These are phyloP conservation scores for Pleuronectes platessa DNA, from an alignment of 2,113 vertebrate species.

Conservation along the genomic window DNA sequence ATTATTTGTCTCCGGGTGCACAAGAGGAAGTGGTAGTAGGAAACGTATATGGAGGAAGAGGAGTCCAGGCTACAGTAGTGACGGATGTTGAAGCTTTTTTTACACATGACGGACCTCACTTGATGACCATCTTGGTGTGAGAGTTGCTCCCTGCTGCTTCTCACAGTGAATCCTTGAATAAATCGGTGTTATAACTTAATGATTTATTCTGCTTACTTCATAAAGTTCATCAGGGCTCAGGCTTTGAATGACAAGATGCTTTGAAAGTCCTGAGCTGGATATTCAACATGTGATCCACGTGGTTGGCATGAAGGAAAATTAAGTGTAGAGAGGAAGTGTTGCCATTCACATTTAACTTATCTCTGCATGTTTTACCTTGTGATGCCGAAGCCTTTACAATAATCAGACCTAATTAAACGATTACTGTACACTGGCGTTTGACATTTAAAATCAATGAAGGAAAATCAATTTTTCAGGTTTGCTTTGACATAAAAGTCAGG, in stretches of 20 bases:
- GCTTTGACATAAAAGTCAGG: neutral
- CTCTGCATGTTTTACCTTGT: constrained; percentile 5
- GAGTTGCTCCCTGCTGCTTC: neutral
- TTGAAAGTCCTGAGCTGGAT: neutral
- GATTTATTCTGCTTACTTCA: neutral
- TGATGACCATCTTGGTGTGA: neutral
- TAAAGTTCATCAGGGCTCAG: neutral
- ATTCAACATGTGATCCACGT: neutral
- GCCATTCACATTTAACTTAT: neutral
- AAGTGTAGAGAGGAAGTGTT: neutral
- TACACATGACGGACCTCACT: neutral
- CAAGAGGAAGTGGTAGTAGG: too few relatives aligned
- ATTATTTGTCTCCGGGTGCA: too few relatives aligned
- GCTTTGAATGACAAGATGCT: neutral
- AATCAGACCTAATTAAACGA: neutral
- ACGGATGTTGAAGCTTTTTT: too few relatives aligned
- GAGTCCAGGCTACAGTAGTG: too few relatives aligned
- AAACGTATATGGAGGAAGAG: too few relatives aligned
- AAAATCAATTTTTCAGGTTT: neutral
- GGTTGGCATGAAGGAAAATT: neutral
- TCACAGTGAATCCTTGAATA: neutral
- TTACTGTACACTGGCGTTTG: neutral
- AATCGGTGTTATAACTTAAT: constrained; percentile 2
- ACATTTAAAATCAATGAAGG: neutral
- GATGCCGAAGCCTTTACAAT: neutral